phyloP scores from a whole-genome alignment of 2,888 invertebrate genomes.

The Clitarchus hookeri region DNA sequence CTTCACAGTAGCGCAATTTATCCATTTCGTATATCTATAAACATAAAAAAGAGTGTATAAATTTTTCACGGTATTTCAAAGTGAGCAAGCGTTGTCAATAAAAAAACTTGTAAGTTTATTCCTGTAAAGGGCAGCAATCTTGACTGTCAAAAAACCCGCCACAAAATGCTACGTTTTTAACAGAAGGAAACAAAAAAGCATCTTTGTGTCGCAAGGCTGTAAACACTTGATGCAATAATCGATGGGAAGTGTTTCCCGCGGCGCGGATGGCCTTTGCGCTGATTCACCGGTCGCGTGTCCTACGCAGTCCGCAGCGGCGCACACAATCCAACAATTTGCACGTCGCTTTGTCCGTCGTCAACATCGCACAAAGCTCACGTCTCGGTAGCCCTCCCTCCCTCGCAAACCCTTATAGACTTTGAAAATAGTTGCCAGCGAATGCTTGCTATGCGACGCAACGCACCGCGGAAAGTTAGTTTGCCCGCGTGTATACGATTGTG shows the following conservation, averaged over 20 bases:
- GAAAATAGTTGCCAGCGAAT: background rate
- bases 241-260: background rate
- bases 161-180: too few relatives aligned
- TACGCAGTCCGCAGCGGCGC: background rate
- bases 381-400: background rate
- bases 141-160: too few relatives aligned
- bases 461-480: background rate
- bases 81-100: too few relatives aligned
- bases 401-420: background rate
- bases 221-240: background rate
- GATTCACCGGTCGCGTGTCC: background rate
- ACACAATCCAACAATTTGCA: background rate
- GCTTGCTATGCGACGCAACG: background rate
- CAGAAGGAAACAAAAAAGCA: background rate
- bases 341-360: background rate
- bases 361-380: constrained; percentile 14
- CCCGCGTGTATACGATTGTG: background rate
- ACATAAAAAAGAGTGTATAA: too few relatives aligned
- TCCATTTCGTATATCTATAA: too few relatives aligned
- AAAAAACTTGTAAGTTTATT: too few relatives aligned
- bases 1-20: too few relatives aligned
- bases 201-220: background rate
- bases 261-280: background rate
- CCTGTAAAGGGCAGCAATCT: too few relatives aligned
- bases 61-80: too few relatives aligned